phyloP scores from a whole-genome alignment of 2,113 vertebrate species.

The Phyllopteryx taeniolatus region DNA sequence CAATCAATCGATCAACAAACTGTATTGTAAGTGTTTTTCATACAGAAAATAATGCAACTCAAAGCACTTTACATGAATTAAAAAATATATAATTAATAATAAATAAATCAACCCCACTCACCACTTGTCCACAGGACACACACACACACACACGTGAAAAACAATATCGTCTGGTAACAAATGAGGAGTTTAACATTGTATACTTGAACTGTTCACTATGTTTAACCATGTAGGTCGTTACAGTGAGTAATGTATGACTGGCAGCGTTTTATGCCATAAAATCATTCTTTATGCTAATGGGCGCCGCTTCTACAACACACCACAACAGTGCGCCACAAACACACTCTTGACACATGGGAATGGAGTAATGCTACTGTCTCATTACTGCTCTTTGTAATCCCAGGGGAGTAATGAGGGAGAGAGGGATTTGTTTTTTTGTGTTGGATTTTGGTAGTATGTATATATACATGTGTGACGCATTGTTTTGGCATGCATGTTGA shows the following conservation, averaged over 20 bases:
- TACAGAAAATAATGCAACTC: no score
- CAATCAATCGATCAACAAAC: neutral
- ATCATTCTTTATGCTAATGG: slow-evolving; percentile 54
- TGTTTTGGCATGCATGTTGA: neutral
- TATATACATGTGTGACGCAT: neutral
- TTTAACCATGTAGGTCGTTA: slow-evolving; percentile 57
- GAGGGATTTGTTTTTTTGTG: slow-evolving; percentile 1
- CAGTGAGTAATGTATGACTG: slow-evolving; percentile 23
- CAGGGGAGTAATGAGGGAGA: slow-evolving; percentile 18
- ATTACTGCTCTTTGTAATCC: slow-evolving; percentile 52
- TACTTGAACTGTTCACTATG: slow-evolving; percentile 35
- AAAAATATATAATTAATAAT: no score
- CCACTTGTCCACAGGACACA: no score
- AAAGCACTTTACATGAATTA: no score
- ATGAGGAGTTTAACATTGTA: slow-evolving; percentile 49
- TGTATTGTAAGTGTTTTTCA: no score
- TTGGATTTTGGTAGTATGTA: neutral
- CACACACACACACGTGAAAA: no score
- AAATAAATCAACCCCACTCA: no score
- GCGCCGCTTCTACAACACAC: slow-evolving; percentile 16
- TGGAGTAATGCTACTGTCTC: slow-evolving; percentile 38
- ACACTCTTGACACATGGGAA: slow-evolving; percentile 30
- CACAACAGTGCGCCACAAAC: slow-evolving; percentile 34
- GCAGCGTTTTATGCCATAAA: slow-evolving; percentile 35
- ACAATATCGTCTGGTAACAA: slow-evolving; percentile 25